A percentile compares a stretch with the other conserved stretches of the same genome.
Evolutionary conservation across 2,113 vertebrate species (phyloP).

Genomic region (Anhinga rufa): DNA sequence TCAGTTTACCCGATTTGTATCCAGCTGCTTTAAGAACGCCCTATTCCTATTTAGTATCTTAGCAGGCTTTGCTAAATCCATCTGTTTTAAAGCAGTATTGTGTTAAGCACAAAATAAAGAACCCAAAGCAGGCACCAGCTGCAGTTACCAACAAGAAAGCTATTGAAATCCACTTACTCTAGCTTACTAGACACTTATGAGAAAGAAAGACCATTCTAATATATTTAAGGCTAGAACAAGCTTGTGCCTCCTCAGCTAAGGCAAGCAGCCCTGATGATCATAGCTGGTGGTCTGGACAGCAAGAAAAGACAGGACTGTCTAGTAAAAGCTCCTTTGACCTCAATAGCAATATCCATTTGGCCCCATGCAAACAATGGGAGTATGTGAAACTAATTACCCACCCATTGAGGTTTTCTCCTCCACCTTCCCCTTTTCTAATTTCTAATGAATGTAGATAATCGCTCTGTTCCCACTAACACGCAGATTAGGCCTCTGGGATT

Average conservation of each 20-base stretch:
- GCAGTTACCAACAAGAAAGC: constrained; percentile 40
- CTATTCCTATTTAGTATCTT: constrained; percentile 21
- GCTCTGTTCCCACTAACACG: constrained; percentile 52
- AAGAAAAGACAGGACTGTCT: neutral
- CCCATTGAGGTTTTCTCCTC: constrained; percentile 48
- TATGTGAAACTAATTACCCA: constrained; percentile 66
- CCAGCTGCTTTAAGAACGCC: constrained; percentile 50
- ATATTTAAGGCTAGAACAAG: constrained; percentile 54
- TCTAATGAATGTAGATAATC: constrained; percentile 66
- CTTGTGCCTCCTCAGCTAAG: neutral
- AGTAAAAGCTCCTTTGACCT: constrained; percentile 55
- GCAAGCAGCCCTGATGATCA: constrained; percentile 25
- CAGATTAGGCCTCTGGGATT: constrained; percentile 66
- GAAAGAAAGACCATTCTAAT: constrained; percentile 26
- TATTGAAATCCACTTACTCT: constrained; percentile 41
- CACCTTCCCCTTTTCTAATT: constrained; percentile 12
- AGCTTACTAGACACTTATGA: neutral
- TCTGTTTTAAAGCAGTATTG: constrained; percentile 52
- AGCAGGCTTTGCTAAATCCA: constrained; percentile 43
- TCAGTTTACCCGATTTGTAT: constrained; percentile 21
- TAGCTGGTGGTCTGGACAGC: constrained; percentile 67
- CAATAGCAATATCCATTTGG: constrained; percentile 47
- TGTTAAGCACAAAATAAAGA: constrained; percentile 52
- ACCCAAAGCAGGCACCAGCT: constrained; percentile 21
- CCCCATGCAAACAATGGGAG: constrained; percentile 44